Base-by-base conservation (phyloP, 2,797 vertebrate genomes). In the Rhincodon typus region DNA sequence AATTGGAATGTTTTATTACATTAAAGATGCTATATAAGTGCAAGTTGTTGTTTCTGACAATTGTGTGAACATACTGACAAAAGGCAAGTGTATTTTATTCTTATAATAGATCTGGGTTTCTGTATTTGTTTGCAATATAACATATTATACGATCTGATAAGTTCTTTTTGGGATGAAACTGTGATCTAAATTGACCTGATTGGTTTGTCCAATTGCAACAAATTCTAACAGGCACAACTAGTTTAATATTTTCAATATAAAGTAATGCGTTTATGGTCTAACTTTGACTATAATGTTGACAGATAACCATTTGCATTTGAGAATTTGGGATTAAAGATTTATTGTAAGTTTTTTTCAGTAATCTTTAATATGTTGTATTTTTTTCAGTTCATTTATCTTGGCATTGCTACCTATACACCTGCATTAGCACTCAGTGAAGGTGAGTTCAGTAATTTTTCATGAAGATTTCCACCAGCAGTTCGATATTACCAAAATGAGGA, bases 361-460 rank as follows among this genome's bases (percentile, higher is more conserved):
- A 19, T 77, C 53, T 74, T 30, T 74, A n/a, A 21, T 21, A n/a
- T 34, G 70, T 53, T 74, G 46, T 95, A 77, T 77, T 27, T 74
- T 7, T 95, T 95, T 77, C 67, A 95, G 94, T 53, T 72, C 46
- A 77, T 95, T 95, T 95, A 95, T 57, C 94, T 95, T n/a, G 94
- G 94, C 46, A 74, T 95, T 74, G 94, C 30, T 27, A 95, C 94
- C 13, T 95, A 95, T n/a, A 53, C 70, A 77, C 94, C 94, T 3
- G 94, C 94, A n/a, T 10, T 95, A 77, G 94, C 94, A 53, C 70
- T 95, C 30, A 95, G 70, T 53, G 70, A 95, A 95, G 94, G 94
- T 95, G 50, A 95, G 94, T 95, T 72, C 27, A 21, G 4, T 15
- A 53, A 27, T 94, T 46, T 94, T 27, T n/a, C 30, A 91, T 91